phyloP scores from a whole-genome alignment of 2,797 vertebrate genomes.

The Lepilemur ruficaudatus region DNA sequence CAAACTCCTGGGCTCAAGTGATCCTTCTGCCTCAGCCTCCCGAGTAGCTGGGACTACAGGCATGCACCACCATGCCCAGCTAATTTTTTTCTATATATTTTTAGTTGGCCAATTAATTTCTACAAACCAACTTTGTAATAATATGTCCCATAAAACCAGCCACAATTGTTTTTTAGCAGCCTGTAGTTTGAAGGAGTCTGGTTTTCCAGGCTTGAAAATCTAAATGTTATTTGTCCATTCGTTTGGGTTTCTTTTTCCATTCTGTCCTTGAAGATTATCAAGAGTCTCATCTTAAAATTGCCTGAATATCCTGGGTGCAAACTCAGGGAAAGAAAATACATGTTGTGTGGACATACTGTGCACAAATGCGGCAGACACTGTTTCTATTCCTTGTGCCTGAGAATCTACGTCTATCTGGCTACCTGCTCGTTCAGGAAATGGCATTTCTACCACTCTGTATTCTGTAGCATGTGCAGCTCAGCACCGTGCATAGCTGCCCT shows the following conservation, averaged over 20 bases:
- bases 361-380: not conserved
- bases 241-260: not conserved
- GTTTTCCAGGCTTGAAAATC: not conserved
- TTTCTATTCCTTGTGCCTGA: not conserved
- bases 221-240: not conserved
- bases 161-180: not conserved
- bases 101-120: too few relatives aligned
- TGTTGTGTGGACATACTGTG: not conserved
- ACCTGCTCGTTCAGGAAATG: not conserved
- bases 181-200: not conserved
- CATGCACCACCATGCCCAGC: too few relatives aligned
- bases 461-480: not conserved
- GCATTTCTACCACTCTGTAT: not conserved
- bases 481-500: not conserved
- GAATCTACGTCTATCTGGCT: not conserved
- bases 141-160: not conserved
- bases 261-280: not conserved
- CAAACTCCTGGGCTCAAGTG: too few relatives aligned
- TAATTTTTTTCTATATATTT: too few relatives aligned
- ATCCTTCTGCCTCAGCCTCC: too few relatives aligned
- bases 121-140: not conserved
- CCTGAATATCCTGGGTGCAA: conserved; percentile 4
- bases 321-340: not conserved
- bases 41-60: too few relatives aligned
- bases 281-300: not conserved